Base-by-base conservation (phyloP, 2,888 invertebrate genomes). In the Plagodis dolabraria region DNA sequence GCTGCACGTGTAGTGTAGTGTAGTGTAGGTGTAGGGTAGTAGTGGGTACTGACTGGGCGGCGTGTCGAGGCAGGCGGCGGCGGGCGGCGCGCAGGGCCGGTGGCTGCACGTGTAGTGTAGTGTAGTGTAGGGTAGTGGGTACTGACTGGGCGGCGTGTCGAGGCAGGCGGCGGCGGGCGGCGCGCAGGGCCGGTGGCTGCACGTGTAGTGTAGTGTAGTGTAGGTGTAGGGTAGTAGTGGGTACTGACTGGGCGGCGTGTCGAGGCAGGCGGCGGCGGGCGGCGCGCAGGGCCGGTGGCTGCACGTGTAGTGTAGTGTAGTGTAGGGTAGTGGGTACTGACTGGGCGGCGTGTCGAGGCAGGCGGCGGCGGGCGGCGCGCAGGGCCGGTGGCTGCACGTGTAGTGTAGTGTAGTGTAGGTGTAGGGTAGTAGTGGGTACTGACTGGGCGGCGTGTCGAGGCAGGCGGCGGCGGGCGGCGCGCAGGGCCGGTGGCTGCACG, bases 401-500 rank as follows among this genome's bases (percentile, higher is more conserved):
- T n/a, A n/a, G n/a, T n/a, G n/a, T 22, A 22, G 22, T 22, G 22
- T 22, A 22, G 22, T 22, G 22, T 22, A 22, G 22, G 22, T 22
- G 22, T 22, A 22, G 22, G n/a, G n/a, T n/a, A n/a, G n/a, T n/a
- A n/a, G n/a, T n/a, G n/a, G n/a, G 40, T 33, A 54, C 54, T 33
- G 91, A 93, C 85, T 83, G 8, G 83, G 79, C 48, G 72, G 75
- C 34, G 34, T 33, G 84, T 87, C 95, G 0, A 81, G 76, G 83
- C 98, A 98, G 7, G 95, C 94, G 62, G 93, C 93, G 82, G 45
- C 52, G 48, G 2, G 9, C 12, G 45, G 55, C 38, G 57, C 59
- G 67, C 98, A 98, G 7, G 98, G 98, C 48, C 86, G 82, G 83
- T 97, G 96, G 55, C 94, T 95, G 82, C 98, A 98, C 0, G 96